Evolutionary conservation across 37 sponge, comb jelly and placozoan genomes (phyloP).

Genomic region (Crambe crambe): DNA sequence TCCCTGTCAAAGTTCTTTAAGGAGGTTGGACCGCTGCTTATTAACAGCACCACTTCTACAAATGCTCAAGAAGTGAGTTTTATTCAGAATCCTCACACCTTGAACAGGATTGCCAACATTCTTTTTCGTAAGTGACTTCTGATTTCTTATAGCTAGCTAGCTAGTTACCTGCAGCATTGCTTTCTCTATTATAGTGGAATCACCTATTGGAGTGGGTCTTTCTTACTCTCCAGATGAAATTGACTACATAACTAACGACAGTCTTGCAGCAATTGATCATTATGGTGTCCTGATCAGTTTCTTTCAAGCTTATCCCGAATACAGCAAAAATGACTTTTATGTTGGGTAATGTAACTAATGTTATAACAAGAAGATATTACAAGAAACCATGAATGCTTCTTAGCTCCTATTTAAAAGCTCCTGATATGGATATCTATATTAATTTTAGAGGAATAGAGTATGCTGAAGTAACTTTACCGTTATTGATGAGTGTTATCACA

Average conservation of each 20-base stretch:
- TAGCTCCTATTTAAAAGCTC: too few species aligned
- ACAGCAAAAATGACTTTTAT: slow-evolving; percentile 73
- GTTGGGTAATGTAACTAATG: slow-evolving; percentile 20
- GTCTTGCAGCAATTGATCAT: slow-evolving; percentile 70
- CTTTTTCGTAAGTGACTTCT: slow-evolving; percentile 64
- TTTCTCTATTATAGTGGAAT: slow-evolving; percentile 77
- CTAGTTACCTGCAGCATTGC: too few species aligned
- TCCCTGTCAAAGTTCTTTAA: slow-evolving; percentile 81
- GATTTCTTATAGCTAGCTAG: too few species aligned
- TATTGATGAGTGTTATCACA: too few species aligned
- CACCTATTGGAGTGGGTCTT: slow-evolving; percentile 88
- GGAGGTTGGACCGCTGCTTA: slow-evolving; percentile 77
- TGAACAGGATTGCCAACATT: slow-evolving; percentile 74
- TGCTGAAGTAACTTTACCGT: too few species aligned
- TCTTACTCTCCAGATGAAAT: slow-evolving; percentile 62
- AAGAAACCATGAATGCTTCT: too few species aligned
- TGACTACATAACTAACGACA: slow-evolving; percentile 72
- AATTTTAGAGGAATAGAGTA: too few species aligned
- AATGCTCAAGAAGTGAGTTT: slow-evolving; percentile 42
- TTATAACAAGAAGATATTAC: too few species aligned
- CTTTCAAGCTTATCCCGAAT: slow-evolving; percentile 63
- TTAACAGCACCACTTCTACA: slow-evolving; percentile 39
- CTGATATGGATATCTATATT: too few species aligned
- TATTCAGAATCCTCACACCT: slow-evolving; percentile 64
- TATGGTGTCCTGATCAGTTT: slow-evolving; percentile 64